Percentiles rank a stretch among this genome's conserved stretches.
Evolutionary conservation across 2,113 vertebrate genomes (phyloP).

Genomic region (Bufo gargarizans): DNA sequence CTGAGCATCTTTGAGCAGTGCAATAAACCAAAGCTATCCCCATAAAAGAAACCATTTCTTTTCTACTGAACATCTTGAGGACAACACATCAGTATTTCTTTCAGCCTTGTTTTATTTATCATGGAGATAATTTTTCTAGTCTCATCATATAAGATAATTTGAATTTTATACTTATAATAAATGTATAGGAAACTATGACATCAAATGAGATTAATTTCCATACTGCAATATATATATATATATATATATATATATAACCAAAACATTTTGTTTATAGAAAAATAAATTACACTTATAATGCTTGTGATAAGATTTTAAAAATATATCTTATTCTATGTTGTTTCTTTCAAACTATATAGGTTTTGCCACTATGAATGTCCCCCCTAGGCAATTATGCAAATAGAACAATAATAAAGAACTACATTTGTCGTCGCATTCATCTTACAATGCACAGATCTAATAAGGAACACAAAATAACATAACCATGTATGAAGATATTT

Average conservation of each 20-base stretch:
- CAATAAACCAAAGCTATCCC: constrained; percentile 1
- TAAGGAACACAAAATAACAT: constrained; percentile 3
- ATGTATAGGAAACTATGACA: constrained; percentile 34
- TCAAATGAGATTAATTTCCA: constrained; percentile 41
- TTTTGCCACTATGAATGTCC: neutral
- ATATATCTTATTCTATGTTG: neutral
- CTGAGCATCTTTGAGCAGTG: neutral
- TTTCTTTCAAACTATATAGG: neutral
- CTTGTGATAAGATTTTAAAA: neutral
- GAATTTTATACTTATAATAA: constrained; percentile 30
- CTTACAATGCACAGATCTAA: constrained; percentile 12
- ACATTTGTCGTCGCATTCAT: neutral
- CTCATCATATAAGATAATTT: constrained; percentile 50
- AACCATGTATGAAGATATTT: neutral
- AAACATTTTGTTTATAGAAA: constrained; percentile 8
- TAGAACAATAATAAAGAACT: constrained; percentile 5
- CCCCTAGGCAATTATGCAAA: neutral
- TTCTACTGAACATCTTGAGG: neutral
- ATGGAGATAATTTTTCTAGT: constrained; percentile 29
- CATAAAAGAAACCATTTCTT: neutral
- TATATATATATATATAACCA: neutral
- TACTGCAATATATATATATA: neutral
- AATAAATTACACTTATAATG: neutral
- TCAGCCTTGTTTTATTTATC: constrained; percentile 40
- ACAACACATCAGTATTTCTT: constrained; percentile 5